Percentiles rank a stretch among this genome's conserved stretches.
Conservation (phyloP, 2,113 vertebrate species). For the Eclectus roratus region DNA sequence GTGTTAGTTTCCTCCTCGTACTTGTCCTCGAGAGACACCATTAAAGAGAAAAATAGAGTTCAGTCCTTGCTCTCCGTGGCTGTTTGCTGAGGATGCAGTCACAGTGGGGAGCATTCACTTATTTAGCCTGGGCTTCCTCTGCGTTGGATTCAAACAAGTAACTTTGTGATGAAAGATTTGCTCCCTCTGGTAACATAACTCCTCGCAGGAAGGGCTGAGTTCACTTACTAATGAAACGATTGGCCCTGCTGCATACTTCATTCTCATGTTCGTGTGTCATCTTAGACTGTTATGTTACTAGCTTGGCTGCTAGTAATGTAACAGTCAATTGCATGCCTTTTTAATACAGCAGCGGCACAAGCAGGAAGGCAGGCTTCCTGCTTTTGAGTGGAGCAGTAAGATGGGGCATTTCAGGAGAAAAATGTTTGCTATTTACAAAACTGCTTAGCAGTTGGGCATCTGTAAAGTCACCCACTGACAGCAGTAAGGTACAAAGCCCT, state of each 20-base stretch:
- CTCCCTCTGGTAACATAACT: not conserved
- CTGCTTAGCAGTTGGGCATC: not conserved
- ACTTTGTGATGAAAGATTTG: not conserved
- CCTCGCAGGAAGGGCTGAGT: not conserved
- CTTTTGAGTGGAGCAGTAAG: not conserved
- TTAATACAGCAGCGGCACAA: not conserved
- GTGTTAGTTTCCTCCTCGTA: not conserved
- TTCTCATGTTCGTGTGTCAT: not conserved
- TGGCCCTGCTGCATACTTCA: not conserved
- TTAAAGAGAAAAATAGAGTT: not conserved
- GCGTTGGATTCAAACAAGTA: not conserved
- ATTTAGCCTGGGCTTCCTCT: not conserved
- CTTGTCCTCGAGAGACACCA: not conserved
- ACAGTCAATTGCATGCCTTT: not conserved
- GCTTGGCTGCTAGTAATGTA: not conserved
- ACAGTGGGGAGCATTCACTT: not conserved
- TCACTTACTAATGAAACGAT: not conserved
- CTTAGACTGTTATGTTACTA: not conserved
- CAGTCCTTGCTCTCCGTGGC: not conserved
- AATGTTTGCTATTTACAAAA: slow-evolving; percentile 2
- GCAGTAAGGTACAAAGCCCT: not conserved
- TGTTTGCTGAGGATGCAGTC: not conserved
- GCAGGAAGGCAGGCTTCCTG: slow-evolving; percentile 32
- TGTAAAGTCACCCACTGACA: slow-evolving; percentile 11
- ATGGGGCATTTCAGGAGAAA: not conserved